These are phyloP conservation scores for Sigmodon hispidus DNA, from an alignment of 2,113 vertebrate species.

Conservation along the genomic window DNA sequence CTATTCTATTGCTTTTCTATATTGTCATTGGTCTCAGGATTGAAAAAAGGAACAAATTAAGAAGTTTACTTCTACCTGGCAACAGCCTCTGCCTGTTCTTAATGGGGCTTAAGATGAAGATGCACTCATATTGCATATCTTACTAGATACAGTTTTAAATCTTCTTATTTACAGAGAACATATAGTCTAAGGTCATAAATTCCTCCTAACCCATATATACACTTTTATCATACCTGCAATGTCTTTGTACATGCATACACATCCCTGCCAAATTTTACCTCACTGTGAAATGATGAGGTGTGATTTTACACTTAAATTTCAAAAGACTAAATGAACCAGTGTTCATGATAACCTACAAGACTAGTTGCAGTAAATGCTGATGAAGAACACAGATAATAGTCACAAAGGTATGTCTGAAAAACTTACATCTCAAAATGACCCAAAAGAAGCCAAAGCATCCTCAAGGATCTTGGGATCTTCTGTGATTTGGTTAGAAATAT, in stretches of 20 bases:
- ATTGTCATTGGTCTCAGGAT: background rate
- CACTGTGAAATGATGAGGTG: background rate
- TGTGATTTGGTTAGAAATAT: background rate
- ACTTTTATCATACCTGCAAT: background rate
- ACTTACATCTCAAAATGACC: background rate
- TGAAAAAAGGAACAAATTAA: background rate
- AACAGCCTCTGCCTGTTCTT: background rate
- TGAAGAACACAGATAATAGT: background rate
- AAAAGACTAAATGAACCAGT: background rate
- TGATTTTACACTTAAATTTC: background rate
- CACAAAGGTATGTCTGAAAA: background rate
- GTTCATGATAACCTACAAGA: background rate
- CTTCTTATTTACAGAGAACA: background rate
- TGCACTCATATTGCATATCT: background rate
- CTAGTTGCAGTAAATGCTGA: background rate
- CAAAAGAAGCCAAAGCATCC: background rate
- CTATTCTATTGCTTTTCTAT: background rate
- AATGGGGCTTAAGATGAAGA: background rate
- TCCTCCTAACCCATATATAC: background rate
- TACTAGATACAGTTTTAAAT: background rate
- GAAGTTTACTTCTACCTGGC: background rate
- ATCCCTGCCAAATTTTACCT: background rate
- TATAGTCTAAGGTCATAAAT: background rate
- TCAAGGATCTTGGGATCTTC: background rate
- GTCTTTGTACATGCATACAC: accelerated